Evolutionary conservation across 2,888 invertebrate species (phyloP), one percentile per base, ranked within the genome.

Genomic region (Pseudococcus jackbeardsleyi): DNA sequence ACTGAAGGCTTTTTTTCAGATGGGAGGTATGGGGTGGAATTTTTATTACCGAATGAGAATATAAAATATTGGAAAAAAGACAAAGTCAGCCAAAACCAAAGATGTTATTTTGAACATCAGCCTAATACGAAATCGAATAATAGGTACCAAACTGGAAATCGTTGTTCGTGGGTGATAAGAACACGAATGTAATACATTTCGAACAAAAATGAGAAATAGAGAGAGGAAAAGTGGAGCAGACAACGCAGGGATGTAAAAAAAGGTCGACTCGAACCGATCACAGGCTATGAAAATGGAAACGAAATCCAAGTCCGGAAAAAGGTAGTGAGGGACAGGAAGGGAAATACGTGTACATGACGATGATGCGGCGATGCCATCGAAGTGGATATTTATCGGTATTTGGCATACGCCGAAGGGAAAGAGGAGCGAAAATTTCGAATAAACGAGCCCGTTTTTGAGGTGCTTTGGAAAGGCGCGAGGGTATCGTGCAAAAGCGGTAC

Each of bases 391-490:
- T 77, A 42, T 77, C 42, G 39, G 77, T 42, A 39, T 39, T 39
- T 39, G 39, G 54, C n/a, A n/a, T 54, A 17, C 54, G 39, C 39
- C 5, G 7, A 3, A 39, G 39, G 39, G 39, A 39, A 3, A 39
- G 39, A 3, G 39, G 7, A 64, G 64, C 22, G 64, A 64, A 54
- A 64, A 77, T 39, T 79, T 79, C 42, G 79, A 33, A 46, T 42
- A 46, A 46, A 79, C 79, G 79, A 39, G 79, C 19, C 79, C 33
- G 46, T 46, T 46, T 33, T 46, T 46, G 79, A 79, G 79, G 79
- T 79, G 46, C 46, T 79, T 46, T n/a, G 3, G 46, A 39, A 39
- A 77, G 39, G 39, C 39, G 77, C 77, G 77, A 77, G 79, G 79
- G 79, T n/a, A n/a, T 72, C 72, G 72, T 11, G 19, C 19, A n/a